Base-by-base conservation (phyloP, 2,888 invertebrate genomes). In the Chaetogeoica ovagalla region DNA sequence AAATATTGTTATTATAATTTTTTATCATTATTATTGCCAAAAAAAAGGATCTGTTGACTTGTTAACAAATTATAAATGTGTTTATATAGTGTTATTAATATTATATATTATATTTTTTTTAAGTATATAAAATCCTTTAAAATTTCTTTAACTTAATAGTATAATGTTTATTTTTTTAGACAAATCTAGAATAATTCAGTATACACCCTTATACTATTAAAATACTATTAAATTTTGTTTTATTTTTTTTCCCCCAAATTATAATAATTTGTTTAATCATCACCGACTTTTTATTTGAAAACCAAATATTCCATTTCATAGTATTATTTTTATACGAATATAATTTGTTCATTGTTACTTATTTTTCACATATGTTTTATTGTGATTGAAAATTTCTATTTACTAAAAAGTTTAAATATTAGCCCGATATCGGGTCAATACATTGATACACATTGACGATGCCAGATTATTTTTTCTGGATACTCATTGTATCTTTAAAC, bases 61-160 rank as follows among this genome's bases (percentile, higher is more conserved):
- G 71, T 79, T 79, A 79, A 79, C 79, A 79, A 71, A 65, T 57
- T 65, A 79, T 79, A 43, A 55, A 79, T 79, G 71, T 71, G 71
- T 71, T 79, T 79, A 71, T 79, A 71, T 63, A 79, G 43, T 79
- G 79, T 79, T 75, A 75, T 75, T 70, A 65, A 63, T 79, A 57
- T 79, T 13, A 63, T 23, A 71, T 59, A 66, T 74, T 66, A 73
- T 75, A 15, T 57, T 66, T 76, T 23, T 65, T 68, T 76, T 37
- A 52, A 77, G 43, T 52, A 59, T 65, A 63, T 57, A 65, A 76
- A n/a, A 66, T 76, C 59, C 68, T 76, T 76, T 59, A 43, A 30
- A 75, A 60, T 59, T 48, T 68, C 48, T 68, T 59, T 76, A 68
- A 59, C 21, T 52, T 60, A 48, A 37, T 66, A 76, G n/a, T 52